Conservation (phyloP, 1,140 invertebrate species). For the Coenobita brevimanus region DNA sequence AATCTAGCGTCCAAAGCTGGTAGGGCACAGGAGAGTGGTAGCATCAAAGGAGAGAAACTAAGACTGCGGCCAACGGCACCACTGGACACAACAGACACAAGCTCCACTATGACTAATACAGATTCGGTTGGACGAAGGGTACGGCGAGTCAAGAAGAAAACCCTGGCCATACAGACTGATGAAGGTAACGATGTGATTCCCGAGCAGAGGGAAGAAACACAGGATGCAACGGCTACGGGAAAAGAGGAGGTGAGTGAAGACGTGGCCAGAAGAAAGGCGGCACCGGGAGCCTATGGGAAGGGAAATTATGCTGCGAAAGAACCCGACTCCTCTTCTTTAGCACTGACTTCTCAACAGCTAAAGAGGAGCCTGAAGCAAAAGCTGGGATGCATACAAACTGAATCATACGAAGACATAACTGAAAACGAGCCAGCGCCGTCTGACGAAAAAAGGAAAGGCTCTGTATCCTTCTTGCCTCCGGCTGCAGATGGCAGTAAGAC, state of each 20-base stretch:
- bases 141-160: constrained; percentile 25
- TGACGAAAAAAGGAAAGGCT: neutral
- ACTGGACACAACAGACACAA: constrained; percentile 39
- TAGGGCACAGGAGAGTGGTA: constrained; percentile 11
- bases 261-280: neutral
- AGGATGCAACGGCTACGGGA: neutral
- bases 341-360: constrained; percentile 16
- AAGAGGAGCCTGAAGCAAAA: constrained; percentile 33
- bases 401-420: neutral
- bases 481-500: no score
- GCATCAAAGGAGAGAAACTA: neutral
- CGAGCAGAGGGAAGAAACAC: constrained; percentile 26
- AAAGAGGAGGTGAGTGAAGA: constrained; percentile 14
- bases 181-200: neutral
- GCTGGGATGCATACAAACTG: constrained; percentile 28
- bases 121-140: constrained; percentile 37
- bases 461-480: neutral
- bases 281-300: neutral
- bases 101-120: constrained; percentile 38
- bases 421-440: neutral
- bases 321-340: neutral
- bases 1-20: neutral
- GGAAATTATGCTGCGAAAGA: constrained; percentile 29
- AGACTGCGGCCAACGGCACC: neutral
- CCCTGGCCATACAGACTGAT: constrained; percentile 37